Conservation (phyloP, 2,888 invertebrate genomes). For the Sipha maydis region DNA sequence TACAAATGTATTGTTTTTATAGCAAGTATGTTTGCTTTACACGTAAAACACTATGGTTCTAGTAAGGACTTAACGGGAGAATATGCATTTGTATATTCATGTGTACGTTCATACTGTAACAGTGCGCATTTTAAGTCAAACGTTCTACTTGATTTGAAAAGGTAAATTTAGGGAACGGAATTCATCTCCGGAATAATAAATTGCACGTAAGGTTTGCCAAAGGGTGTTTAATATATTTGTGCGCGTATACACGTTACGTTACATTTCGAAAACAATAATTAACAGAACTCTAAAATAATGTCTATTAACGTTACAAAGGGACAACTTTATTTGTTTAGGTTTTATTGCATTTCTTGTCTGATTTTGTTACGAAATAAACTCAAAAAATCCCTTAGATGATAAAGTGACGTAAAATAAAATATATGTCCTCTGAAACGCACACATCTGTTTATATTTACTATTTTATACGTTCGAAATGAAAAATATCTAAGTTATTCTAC, state of each 20-base stretch:
- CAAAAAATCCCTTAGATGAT: slow-evolving; percentile 5
- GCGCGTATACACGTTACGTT: background rate
- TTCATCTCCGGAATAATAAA: slow-evolving; percentile 16
- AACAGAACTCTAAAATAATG: slow-evolving; percentile 18
- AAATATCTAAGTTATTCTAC: background rate
- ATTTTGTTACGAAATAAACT: slow-evolving; percentile 29
- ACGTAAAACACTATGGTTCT: background rate
- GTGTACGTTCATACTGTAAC: background rate
- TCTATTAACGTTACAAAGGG: slow-evolving; percentile 16
- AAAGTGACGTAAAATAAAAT: slow-evolving; percentile 3
- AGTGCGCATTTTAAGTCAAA: background rate
- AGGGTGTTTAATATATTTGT: background rate
- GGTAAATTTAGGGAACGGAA: background rate
- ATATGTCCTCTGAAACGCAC: no score
- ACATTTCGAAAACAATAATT: slow-evolving; percentile 18
- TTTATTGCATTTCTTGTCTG: slow-evolving; percentile 3
- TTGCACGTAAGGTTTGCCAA: background rate
- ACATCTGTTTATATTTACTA: background rate
- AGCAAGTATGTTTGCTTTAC: no score
- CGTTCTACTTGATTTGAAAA: slow-evolving; percentile 7
- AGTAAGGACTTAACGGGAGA: background rate
- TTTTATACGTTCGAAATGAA: background rate
- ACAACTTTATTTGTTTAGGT: slow-evolving; percentile 13
- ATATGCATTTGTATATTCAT: background rate
- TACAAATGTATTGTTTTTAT: no score